Conservation (phyloP, 2,797 vertebrate species). For the Mormyrops boulengeri region DNA sequence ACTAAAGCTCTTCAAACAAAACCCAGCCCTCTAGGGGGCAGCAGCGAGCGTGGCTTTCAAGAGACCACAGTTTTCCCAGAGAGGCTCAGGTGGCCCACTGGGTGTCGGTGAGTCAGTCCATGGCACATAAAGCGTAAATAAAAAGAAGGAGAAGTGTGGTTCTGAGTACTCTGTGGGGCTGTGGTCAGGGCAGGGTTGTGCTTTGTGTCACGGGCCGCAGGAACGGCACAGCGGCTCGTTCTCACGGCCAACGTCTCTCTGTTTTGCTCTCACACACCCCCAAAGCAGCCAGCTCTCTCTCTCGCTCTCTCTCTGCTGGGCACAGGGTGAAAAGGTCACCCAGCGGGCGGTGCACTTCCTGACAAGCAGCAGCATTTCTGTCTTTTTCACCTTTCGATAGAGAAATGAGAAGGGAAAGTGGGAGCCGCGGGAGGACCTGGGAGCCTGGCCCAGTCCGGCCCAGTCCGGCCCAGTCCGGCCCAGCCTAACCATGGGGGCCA, state of each 20-base stretch:
- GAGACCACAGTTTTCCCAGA: neutral
- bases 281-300: neutral
- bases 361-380: neutral
- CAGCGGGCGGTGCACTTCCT: slow-evolving; percentile 2
- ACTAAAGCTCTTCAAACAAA: neutral
- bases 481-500: neutral
- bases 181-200: slow-evolving; percentile 16
- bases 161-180: neutral
- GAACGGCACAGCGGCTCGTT: neutral
- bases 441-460: neutral
- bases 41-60: neutral
- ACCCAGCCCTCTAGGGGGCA: neutral
- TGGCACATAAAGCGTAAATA: neutral
- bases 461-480: neutral
- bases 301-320: neutral
- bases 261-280: neutral
- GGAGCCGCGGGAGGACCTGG: neutral
- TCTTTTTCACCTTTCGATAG: neutral
- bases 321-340: slow-evolving; percentile 13
- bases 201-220: slow-evolving; percentile 4
- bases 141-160: slow-evolving; percentile 16
- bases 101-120: neutral
- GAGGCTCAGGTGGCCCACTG: neutral
- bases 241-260: slow-evolving; percentile 17
- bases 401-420: neutral